Evolutionary conservation across 1,140 invertebrate species (phyloP).

Genomic region (Pararge aegeria): DNA sequence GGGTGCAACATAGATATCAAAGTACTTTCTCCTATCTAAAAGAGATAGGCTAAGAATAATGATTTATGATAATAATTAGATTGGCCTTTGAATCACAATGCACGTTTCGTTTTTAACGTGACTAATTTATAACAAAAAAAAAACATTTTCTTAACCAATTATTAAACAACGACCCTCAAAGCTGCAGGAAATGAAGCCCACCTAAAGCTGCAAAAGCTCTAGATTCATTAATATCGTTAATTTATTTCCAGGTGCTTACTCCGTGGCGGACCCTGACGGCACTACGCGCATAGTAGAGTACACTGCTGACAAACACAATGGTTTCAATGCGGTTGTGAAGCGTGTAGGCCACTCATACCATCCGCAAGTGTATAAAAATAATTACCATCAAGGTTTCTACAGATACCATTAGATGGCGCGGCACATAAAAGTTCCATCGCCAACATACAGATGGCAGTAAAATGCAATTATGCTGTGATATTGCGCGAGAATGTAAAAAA

Average conservation of each 20-base stretch:
- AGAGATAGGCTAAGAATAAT: too few relatives aligned
- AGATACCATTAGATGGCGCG: slow-evolving; percentile 64
- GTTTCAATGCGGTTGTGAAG: slow-evolving; percentile 79
- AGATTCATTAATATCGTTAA: too few relatives aligned
- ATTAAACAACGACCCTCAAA: too few relatives aligned
- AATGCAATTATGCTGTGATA: slow-evolving; percentile 23
- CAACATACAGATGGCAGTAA: slow-evolving; percentile 32
- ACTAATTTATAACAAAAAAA: too few relatives aligned
- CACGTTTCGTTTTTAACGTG: too few relatives aligned
- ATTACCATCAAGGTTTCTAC: slow-evolving; percentile 51
- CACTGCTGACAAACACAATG: slow-evolving; percentile 76
- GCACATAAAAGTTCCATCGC: slow-evolving; percentile 4
- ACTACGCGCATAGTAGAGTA: slow-evolving; percentile 81
- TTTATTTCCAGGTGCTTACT: slow-evolving; percentile 75
- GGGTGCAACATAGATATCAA: too few relatives aligned
- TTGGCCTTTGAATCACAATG: too few relatives aligned
- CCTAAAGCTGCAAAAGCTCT: too few relatives aligned
- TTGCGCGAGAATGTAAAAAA: slow-evolving; percentile 23
- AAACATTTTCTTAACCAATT: too few relatives aligned
- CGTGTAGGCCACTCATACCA: slow-evolving; percentile 77
- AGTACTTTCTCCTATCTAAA: too few relatives aligned
- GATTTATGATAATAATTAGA: too few relatives aligned
- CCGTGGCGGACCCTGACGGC: slow-evolving; percentile 81
- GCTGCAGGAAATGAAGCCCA: too few relatives aligned
- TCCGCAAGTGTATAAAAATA: slow-evolving; percentile 58